These are phyloP conservation scores for Gnathonemus longibarbis DNA, from an alignment of 2,113 vertebrate species.

Conservation along the genomic window DNA sequence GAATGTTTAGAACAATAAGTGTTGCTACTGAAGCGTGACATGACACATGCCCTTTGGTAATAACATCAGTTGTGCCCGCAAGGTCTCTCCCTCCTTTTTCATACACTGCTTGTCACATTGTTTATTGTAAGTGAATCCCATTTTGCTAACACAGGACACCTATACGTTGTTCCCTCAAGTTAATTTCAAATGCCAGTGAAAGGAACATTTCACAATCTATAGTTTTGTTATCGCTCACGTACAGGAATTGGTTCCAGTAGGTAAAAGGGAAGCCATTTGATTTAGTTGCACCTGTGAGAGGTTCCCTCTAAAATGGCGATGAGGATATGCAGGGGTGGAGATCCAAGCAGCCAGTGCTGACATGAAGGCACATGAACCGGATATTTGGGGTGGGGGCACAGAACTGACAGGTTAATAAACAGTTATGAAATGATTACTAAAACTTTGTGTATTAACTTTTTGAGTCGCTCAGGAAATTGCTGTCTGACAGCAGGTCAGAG, in stretches of 20 bases:
- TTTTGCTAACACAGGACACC: not conserved
- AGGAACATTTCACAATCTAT: not conserved
- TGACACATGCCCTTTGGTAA: not conserved
- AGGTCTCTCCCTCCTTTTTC: not conserved
- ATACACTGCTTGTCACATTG: not conserved
- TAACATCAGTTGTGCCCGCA: not conserved
- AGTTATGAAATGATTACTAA: constrained; percentile 1
- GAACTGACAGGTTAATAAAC: constrained; percentile 1
- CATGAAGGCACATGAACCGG: too few relatives aligned
- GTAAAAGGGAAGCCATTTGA: not conserved
- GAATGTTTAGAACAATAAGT: not conserved
- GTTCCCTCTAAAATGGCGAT: not conserved
- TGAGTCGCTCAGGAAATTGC: constrained; percentile 6
- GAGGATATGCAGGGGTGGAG: not conserved
- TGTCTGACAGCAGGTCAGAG: not conserved
- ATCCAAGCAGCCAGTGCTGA: not conserved
- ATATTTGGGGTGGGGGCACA: not conserved
- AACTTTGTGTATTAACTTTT: not conserved
- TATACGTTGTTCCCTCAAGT: not conserved
- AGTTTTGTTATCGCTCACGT: not conserved
- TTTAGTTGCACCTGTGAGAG: not conserved
- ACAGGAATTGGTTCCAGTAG: not conserved
- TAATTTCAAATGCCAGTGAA: not conserved
- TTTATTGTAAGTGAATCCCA: not conserved
- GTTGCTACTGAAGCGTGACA: not conserved